phyloP scores from a whole-genome alignment of 2,113 vertebrate genomes.

The Callaeas wilsoni region DNA sequence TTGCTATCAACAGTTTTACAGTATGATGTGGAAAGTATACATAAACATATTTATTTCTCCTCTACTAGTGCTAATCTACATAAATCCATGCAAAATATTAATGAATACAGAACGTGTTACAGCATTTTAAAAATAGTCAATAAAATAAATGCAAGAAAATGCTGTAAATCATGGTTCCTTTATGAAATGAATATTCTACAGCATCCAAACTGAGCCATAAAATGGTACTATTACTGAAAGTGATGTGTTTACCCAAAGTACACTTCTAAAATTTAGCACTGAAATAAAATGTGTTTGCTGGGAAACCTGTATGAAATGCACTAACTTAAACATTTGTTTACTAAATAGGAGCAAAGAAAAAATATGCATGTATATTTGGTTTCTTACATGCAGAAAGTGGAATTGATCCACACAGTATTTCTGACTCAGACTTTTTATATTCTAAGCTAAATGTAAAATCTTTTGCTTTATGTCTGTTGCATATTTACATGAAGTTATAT shows the following conservation, averaged over 20 bases:
- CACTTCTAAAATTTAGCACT: not conserved
- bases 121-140: not conserved
- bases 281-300: not conserved
- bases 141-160: constrained; percentile 22
- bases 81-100: not conserved
- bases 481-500: not conserved
- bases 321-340: not conserved
- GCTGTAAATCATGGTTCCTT: not conserved
- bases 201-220: not conserved
- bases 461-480: not conserved
- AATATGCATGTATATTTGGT: not conserved
- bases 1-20: not conserved
- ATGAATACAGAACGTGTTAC: not conserved
- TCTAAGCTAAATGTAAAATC: not conserved
- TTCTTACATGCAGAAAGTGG: not conserved
- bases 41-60: not conserved
- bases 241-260: not conserved
- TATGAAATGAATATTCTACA: not conserved
- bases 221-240: not conserved
- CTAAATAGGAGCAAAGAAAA: not conserved
- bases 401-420: not conserved
- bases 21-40: not conserved
- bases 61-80: not conserved
- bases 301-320: not conserved
- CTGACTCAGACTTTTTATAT: not conserved